A percentile compares a stretch with the other conserved stretches of the same genome.
Evolutionary conservation across 2,797 vertebrate species (phyloP).

Genomic region (Babyrousa celebensis): DNA sequence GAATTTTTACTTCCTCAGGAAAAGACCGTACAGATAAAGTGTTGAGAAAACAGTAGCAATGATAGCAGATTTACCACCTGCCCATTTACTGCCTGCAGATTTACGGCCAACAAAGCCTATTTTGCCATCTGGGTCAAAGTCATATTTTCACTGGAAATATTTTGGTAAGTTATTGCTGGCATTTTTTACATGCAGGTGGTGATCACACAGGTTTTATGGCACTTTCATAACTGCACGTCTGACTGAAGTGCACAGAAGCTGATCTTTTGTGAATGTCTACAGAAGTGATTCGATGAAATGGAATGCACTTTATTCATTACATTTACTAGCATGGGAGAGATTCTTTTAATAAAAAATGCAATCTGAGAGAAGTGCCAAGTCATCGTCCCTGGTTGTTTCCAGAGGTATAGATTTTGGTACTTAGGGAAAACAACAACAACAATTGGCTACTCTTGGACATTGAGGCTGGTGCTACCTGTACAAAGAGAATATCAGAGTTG

Average conservation of each 20-base stretch:
- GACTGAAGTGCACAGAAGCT: conserved; percentile 66
- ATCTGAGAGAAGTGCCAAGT: background rate
- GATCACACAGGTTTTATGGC: conserved; percentile 81
- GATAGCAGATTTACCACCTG: conserved; percentile 84
- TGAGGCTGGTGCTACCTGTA: background rate
- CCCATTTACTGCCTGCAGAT: conserved; percentile 81
- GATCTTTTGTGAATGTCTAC: conserved; percentile 77
- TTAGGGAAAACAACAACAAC: background rate
- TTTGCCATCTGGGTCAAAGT: conserved; percentile 89
- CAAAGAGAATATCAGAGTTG: background rate
- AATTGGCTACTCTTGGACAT: background rate
- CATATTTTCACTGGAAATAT: conserved; percentile 88
- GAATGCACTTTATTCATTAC: conserved; percentile 60
- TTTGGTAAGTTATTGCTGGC: conserved; percentile 84
- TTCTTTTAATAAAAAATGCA: conserved; percentile 41
- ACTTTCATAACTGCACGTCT: conserved; percentile 65
- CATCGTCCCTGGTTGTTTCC: background rate
- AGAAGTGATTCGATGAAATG: conserved; percentile 25
- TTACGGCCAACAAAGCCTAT: conserved; percentile 78
- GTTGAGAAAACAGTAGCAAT: conserved; percentile 71
- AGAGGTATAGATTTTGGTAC: background rate
- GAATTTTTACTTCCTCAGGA: conserved; percentile 72
- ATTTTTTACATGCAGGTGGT: conserved; percentile 86
- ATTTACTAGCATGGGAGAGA: background rate
- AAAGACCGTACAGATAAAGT: conserved; percentile 71